Conservation (phyloP, 2,113 vertebrate species). For the Thalassoma bifasciatum region DNA sequence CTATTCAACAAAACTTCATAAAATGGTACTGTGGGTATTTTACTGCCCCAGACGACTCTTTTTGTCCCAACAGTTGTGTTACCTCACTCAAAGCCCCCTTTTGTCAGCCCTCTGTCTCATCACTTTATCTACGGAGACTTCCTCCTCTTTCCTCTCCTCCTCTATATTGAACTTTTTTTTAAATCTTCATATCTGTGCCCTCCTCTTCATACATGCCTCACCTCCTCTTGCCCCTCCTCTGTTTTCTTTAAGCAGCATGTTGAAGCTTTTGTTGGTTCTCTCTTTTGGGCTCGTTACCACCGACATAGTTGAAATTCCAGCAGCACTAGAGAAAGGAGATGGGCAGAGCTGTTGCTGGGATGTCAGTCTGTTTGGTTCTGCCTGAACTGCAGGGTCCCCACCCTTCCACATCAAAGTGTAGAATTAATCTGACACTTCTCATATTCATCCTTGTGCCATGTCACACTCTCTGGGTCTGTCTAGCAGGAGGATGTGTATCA, state of each 20-base stretch:
- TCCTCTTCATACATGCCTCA: conserved; percentile 17
- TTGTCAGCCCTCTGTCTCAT: not conserved
- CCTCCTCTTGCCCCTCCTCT: conserved; percentile 23
- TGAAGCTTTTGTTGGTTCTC: conserved; percentile 63
- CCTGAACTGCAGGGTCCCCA: not conserved
- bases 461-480: conserved; percentile 3
- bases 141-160: not conserved
- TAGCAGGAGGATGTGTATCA: conserved; percentile 26
- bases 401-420: conserved; percentile 1
- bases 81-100: no score
- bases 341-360: conserved; percentile 36
- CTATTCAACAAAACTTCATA: no score
- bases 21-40: no score
- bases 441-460: conserved; percentile 15
- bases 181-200: not conserved
- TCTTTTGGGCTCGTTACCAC: conserved; percentile 33
- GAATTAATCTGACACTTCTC: conserved; percentile 19
- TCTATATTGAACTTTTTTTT: not conserved
- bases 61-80: no score
- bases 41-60: no score
- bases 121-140: no score
- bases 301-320: conserved; percentile 73
- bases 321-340: conserved; percentile 42
- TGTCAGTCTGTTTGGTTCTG: conserved; percentile 29
- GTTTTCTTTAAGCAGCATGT: conserved; percentile 51